A percentile compares a stretch with the other conserved stretches of the same genome.
These are phyloP conservation scores for Semnornis frantzii DNA, from an alignment of 2,113 vertebrate species.

Conservation along the genomic window DNA sequence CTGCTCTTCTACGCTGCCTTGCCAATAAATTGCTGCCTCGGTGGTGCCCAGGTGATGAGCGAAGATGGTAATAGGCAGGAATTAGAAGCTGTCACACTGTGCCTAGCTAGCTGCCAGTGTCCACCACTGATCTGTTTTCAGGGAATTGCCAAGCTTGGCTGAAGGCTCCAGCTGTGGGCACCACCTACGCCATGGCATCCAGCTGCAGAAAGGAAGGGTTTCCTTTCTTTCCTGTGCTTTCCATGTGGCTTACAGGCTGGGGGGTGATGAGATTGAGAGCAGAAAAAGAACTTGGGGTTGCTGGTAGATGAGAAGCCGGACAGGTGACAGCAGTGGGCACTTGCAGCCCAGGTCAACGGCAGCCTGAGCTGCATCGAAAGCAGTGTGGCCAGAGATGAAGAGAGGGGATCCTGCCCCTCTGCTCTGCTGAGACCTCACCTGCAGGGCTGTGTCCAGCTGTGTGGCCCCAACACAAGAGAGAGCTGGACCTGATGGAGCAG, in stretches of 20 bases:
- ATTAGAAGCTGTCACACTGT: neutral
- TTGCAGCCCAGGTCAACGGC: too few relatives aligned
- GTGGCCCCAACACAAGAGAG: too few relatives aligned
- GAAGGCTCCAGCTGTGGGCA: fast-evolving
- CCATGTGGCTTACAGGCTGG: neutral
- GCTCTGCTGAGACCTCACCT: too few relatives aligned
- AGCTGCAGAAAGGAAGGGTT: neutral
- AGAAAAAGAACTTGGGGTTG: too few relatives aligned
- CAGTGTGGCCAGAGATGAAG: too few relatives aligned
- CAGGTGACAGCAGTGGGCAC: too few relatives aligned
- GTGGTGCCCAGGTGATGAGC: neutral
- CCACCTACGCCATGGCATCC: neutral
- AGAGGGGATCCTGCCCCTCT: too few relatives aligned
- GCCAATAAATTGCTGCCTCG: neutral
- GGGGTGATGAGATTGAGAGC: too few relatives aligned
- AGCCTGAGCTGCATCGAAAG: too few relatives aligned
- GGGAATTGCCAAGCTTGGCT: neutral
- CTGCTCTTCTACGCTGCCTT: neutral
- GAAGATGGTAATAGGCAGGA: neutral
- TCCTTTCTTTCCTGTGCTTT: neutral
- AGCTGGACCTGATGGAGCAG: too few relatives aligned
- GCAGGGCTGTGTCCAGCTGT: too few relatives aligned
- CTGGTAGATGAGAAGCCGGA: too few relatives aligned
- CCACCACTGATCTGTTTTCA: neutral
- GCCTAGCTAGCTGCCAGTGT: neutral